phyloP scores from a whole-genome alignment of 2,113 vertebrate genomes.

The Gobio gobio region DNA sequence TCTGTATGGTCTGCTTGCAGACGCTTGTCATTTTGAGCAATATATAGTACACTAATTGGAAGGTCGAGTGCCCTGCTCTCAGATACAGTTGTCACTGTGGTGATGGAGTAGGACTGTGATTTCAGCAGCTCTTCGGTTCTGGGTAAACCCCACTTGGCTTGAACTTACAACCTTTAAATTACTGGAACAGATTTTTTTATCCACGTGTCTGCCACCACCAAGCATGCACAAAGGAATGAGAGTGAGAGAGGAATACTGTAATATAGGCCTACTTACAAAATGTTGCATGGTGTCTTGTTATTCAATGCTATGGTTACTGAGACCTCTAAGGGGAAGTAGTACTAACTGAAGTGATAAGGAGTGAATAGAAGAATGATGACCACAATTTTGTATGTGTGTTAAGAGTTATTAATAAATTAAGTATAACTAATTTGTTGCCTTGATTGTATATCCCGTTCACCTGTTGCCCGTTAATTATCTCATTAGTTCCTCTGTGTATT shows the following conservation, averaged over 20 bases:
- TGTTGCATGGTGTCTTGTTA: too few relatives aligned
- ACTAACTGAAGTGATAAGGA: too few relatives aligned
- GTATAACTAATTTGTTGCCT: too few relatives aligned
- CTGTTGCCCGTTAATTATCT: too few relatives aligned
- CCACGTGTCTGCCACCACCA: neutral
- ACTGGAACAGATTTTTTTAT: neutral
- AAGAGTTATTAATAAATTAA: too few relatives aligned
- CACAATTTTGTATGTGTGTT: too few relatives aligned
- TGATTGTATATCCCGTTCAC: too few relatives aligned
- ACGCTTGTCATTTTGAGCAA: neutral
- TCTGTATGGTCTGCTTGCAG: neutral
- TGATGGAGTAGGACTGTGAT: neutral
- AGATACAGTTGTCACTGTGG: neutral
- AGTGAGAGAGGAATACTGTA: neutral
- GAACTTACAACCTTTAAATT: slow-evolving; percentile 24
- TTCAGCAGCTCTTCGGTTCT: neutral
- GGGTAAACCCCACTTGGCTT: neutral
- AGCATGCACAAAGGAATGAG: neutral
- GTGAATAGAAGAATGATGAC: too few relatives aligned
- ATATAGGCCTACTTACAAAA: neutral
- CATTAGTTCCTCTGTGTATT: too few relatives aligned
- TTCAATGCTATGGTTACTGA: too few relatives aligned
- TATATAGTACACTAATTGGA: neutral
- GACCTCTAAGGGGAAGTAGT: too few relatives aligned
- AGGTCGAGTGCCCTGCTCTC: neutral